These are phyloP conservation scores for Phymanthus crucifer DNA, from an alignment of 92 coral and sea anemone genomes.

Conservation along the genomic window DNA sequence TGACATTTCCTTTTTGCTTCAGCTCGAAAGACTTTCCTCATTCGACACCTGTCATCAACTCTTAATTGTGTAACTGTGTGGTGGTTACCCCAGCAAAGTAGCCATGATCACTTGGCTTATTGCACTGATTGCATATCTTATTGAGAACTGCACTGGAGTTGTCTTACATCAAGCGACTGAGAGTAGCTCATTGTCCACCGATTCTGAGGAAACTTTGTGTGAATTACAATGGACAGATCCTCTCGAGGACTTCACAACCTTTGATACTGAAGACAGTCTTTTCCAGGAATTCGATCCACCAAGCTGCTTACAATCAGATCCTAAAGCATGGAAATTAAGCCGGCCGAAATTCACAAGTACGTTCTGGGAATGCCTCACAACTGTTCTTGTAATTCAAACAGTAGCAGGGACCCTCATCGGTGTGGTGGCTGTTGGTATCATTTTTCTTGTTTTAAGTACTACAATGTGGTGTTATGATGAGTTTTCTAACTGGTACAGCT, in stretches of 20 bases:
- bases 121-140: background rate
- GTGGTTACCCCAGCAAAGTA: no score
- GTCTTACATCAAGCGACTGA: background rate
- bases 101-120: background rate
- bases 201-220: no score
- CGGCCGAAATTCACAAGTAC: no score
- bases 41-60: no score
- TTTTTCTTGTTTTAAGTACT: constrained; percentile 53
- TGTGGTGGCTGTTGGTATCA: constrained; percentile 37
- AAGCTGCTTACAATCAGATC: no score
- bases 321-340: no score
- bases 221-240: background rate
- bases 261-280: constrained; percentile 51
- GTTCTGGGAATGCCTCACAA: no score
- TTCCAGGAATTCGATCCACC: no score
- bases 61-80: no score
- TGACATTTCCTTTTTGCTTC: no score
- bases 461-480: constrained; percentile 53
- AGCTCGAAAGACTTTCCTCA: no score
- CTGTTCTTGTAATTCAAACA: no score
- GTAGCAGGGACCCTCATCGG: constrained; percentile 41
- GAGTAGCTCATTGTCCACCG: background rate
- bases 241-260: constrained; percentile 40
- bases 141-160: background rate
- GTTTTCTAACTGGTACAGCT: background rate